Conservation (phyloP, 2,888 invertebrate species). For the Theretra japonica region DNA sequence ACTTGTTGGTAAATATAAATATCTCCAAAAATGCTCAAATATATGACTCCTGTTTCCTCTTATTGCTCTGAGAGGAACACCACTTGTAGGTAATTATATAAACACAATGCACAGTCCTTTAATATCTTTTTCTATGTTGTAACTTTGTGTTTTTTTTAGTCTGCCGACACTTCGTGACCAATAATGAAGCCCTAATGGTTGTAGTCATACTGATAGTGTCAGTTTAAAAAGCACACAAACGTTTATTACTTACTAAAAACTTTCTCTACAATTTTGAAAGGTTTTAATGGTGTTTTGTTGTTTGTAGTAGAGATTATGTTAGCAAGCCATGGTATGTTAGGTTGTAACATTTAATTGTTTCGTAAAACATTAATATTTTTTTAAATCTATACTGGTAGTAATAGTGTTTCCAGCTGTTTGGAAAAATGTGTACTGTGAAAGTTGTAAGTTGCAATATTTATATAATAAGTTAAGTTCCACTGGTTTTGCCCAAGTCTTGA, state of each 20-base stretch:
- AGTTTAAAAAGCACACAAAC: neutral
- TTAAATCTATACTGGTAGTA: no score
- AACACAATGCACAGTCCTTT: neutral
- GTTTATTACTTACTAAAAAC: neutral
- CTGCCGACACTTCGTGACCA: conserved; percentile 16
- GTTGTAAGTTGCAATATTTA: no score
- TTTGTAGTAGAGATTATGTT: neutral
- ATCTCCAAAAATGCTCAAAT: no score
- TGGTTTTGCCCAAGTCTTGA: no score
- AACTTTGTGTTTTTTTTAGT: neutral
- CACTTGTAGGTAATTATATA: neutral
- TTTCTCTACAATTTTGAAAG: conserved; percentile 6
- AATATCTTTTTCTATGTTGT: neutral
- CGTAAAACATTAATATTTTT: no score
- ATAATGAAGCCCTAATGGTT: conserved; percentile 10
- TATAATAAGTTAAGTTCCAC: no score
- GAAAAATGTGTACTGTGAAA: no score
- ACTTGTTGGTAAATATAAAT: no score
- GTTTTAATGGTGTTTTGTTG: conserved; percentile 9
- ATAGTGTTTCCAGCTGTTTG: no score
- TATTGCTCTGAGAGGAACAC: no score
- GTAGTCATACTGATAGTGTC: conserved; percentile 11
- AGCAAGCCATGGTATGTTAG: neutral
- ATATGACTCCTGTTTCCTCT: no score
- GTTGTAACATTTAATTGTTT: no score